Evolutionary conservation across 2,888 invertebrate genomes (phyloP).

Genomic region (Cotesia congregata): DNA sequence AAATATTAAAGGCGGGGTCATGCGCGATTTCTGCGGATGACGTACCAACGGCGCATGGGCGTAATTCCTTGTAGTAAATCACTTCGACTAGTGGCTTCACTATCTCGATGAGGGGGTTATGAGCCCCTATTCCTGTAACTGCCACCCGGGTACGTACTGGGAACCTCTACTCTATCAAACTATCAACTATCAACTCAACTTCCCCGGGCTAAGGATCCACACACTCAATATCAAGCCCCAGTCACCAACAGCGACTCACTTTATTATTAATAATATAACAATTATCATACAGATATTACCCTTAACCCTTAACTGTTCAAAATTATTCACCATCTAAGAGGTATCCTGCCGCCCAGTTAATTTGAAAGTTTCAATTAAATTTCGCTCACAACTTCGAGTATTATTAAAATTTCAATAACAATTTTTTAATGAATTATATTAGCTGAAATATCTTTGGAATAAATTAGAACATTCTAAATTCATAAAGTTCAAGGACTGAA

Average conservation of each 20-base stretch:
- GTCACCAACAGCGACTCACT: neutral
- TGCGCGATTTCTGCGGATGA: constrained; percentile 54
- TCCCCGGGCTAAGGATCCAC: neutral
- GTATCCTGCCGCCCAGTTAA: too few relatives aligned
- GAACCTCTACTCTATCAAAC: constrained; percentile 1
- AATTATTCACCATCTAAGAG: too few relatives aligned
- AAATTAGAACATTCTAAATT: too few relatives aligned
- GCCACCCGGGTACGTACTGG: constrained; percentile 26
- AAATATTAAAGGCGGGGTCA: constrained; percentile 43
- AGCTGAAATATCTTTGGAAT: too few relatives aligned
- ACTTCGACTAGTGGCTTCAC: constrained; percentile 54
- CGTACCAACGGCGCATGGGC: constrained; percentile 54
- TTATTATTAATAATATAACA: neutral
- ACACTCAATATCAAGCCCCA: neutral
- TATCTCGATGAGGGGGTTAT: constrained; percentile 54
- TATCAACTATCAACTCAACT: neutral
- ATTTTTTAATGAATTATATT: too few relatives aligned
- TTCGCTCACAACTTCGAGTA: too few relatives aligned
- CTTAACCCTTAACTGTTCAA: too few relatives aligned
- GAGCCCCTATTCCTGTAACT: constrained; percentile 58
- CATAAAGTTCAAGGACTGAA: too few relatives aligned
- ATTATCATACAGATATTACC: neutral
- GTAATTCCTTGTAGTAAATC: constrained; percentile 61
- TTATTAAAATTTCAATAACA: too few relatives aligned
- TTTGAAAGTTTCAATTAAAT: too few relatives aligned